Conservation (phyloP, 2,888 invertebrate species). For the Antitype chi region DNA sequence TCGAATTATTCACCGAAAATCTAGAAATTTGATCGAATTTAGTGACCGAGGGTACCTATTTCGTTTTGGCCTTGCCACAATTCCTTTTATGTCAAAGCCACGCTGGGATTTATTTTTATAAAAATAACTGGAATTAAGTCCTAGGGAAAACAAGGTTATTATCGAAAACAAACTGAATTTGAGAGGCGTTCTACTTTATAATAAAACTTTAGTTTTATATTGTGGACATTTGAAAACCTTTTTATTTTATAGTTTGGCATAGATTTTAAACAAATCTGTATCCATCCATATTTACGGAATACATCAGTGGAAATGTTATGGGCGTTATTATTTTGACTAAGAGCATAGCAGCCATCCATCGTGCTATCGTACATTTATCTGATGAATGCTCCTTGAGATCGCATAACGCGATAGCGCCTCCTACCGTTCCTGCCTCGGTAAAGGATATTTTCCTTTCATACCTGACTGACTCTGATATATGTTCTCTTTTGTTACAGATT, state of each 20-base stretch:
- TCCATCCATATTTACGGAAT: not conserved
- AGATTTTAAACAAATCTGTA: not conserved
- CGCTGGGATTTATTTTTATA: conserved; percentile 49
- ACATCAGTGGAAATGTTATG: conserved; percentile 20
- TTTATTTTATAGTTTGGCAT: not conserved
- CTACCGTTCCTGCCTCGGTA: conserved; percentile 38
- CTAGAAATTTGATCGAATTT: conserved; percentile 21
- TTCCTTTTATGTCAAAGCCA: conserved; percentile 39
- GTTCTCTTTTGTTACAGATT: conserved; percentile 83
- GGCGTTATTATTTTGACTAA: conserved; percentile 23
- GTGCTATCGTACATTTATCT: conserved; percentile 31
- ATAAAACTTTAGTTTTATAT: not conserved
- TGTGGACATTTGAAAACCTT: not conserved
- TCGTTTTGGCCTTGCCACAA: not conserved
- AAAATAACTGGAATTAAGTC: conserved; percentile 16
- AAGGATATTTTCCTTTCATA: conserved; percentile 64
- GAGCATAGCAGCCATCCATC: conserved; percentile 19
- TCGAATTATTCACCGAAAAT: conserved; percentile 10
- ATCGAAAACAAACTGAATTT: conserved; percentile 20
- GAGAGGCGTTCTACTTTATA: conserved; percentile 12
- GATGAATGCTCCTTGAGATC: conserved; percentile 47
- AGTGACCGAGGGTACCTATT: not conserved
- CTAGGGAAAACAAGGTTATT: conserved; percentile 31
- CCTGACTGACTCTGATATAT: conserved; percentile 66
- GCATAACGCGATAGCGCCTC: conserved; percentile 37